Conservation (phyloP, 1,140 invertebrate genomes). For the Wiebesia pumilae region DNA sequence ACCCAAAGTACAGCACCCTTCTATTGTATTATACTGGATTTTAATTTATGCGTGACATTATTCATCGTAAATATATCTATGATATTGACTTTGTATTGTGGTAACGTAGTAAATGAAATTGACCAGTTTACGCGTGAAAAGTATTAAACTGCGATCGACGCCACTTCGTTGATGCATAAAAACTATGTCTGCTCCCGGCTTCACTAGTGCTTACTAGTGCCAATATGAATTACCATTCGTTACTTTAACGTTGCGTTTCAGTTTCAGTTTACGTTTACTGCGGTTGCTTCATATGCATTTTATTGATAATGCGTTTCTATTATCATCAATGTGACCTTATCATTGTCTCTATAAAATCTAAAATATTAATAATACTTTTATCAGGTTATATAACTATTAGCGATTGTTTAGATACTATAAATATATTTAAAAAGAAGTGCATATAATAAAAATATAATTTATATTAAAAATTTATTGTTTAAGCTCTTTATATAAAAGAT, state of each 20-base stretch:
- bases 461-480: no score
- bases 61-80: background rate
- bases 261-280: background rate
- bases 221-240: constrained; percentile 21
- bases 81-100: constrained; percentile 17
- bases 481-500: no score
- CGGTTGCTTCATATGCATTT: background rate
- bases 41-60: constrained; percentile 31
- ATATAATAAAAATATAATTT: no score
- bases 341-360: background rate
- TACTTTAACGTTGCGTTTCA: background rate
- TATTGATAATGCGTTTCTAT: constrained; percentile 3
- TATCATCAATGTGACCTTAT: background rate
- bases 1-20: background rate
- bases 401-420: background rate
- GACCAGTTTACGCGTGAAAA: constrained; percentile 20
- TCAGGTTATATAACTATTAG: background rate
- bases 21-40: background rate
- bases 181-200: constrained; percentile 30
- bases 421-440: no score
- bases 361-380: background rate
- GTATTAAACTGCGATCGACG: background rate
- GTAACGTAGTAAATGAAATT: constrained; percentile 23
- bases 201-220: background rate
- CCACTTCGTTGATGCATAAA: constrained; percentile 32